A percentile compares a stretch with the other conserved stretches of the same genome.
These are phyloP conservation scores for Siphonodentalium dalli DNA, from an alignment of 2,888 invertebrate genomes.

Conservation along the genomic window DNA sequence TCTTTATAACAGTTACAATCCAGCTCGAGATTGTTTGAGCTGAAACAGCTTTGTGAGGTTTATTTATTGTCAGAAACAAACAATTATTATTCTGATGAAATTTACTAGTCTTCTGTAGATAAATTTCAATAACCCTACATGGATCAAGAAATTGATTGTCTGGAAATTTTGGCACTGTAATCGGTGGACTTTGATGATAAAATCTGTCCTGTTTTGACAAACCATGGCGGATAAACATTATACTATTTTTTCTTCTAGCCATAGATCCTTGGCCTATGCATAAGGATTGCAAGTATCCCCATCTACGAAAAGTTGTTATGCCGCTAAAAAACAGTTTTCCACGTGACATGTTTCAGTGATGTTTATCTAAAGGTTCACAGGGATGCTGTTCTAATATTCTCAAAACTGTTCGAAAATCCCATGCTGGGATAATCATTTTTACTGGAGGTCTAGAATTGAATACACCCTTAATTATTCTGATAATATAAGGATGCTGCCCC, in stretches of 20 bases:
- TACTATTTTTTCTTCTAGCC: not conserved
- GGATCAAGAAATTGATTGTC: too few species aligned
- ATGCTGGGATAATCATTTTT: conserved; percentile 15
- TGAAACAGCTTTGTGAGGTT: conserved; percentile 3
- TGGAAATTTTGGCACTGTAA: too few species aligned
- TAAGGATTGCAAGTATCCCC: conserved; percentile 11
- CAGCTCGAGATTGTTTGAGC: not conserved
- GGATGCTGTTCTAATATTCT: conserved; percentile 5
- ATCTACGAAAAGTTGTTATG: conserved; percentile 12
- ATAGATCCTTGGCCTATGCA: conserved; percentile 1
- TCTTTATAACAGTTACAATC: conserved; percentile 1
- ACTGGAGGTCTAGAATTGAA: conserved; percentile 16
- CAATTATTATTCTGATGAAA: not conserved
- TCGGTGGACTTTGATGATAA: not conserved
- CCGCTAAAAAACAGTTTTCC: conserved; percentile 8
- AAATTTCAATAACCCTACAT: too few species aligned
- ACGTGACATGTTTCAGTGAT: conserved; percentile 9
- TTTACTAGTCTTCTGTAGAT: not conserved
- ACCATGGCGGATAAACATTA: conserved; percentile 14
- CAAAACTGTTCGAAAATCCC: conserved; percentile 20
- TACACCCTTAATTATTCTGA: conserved; percentile 9
- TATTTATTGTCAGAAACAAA: not conserved
- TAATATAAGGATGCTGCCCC: conserved; percentile 15
- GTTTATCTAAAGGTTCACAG: conserved; percentile 19
- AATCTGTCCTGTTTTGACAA: conserved; percentile 3